A percentile compares a stretch with the other conserved stretches of the same genome.
phyloP scores from a whole-genome alignment of 2,797 vertebrate species.

The Sebastes elongatus region DNA sequence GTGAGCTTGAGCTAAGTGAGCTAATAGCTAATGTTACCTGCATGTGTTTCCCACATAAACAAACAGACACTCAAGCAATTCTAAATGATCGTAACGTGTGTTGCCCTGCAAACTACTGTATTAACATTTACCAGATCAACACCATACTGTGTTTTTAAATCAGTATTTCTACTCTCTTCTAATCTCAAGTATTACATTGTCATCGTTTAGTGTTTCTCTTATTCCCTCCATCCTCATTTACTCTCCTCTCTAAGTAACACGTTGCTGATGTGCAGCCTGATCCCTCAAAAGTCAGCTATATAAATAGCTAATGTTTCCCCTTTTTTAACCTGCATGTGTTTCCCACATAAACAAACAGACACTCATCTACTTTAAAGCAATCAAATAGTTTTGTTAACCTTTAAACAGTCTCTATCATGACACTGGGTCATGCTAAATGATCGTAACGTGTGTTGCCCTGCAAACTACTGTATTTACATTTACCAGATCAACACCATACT shows the following conservation, averaged over 20 bases:
- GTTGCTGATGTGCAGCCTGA: too few species aligned
- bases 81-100: too few species aligned
- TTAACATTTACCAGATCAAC: neutral
- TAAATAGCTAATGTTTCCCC: too few species aligned
- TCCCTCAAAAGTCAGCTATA: too few species aligned
- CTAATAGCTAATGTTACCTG: neutral
- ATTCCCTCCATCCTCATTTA: neutral
- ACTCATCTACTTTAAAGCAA: neutral
- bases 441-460: neutral
- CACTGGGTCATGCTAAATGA: neutral
- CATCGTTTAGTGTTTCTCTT: neutral
- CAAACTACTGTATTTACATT: neutral
- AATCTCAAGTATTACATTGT: neutral
- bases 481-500: neutral
- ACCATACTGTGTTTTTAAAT: neutral
- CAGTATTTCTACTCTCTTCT: too few species aligned
- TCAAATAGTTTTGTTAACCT: neutral
- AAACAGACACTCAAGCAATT: too few species aligned
- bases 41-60: neutral
- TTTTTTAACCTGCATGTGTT: too few species aligned
- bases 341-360: too few species aligned
- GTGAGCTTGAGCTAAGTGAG: constrained; percentile 48
- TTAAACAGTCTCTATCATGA: accelerated
- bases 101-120: neutral
- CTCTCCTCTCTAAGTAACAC: too few species aligned